A percentile compares a stretch with the other conserved stretches of the same genome.
phyloP scores from a whole-genome alignment of 2,113 vertebrate genomes.

The Microcebus tavaratra region DNA sequence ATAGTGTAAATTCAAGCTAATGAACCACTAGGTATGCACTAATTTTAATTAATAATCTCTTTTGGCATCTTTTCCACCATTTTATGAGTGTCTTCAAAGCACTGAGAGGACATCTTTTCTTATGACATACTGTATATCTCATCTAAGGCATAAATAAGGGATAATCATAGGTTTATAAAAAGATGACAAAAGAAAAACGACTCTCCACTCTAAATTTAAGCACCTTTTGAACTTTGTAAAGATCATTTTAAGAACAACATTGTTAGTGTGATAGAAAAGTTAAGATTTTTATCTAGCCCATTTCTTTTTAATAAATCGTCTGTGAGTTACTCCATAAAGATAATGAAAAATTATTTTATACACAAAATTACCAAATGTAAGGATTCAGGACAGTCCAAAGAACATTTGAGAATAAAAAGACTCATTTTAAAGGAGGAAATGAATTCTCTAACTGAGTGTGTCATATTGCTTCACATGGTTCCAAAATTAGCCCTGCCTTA shows the following conservation, averaged over 20 bases:
- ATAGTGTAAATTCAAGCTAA: slow-evolving; percentile 37
- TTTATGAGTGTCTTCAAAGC: slow-evolving; percentile 65
- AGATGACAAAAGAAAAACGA: slow-evolving; percentile 66
- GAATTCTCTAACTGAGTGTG: slow-evolving; percentile 14
- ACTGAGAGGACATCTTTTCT: slow-evolving; percentile 59
- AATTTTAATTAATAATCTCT: slow-evolving; percentile 67
- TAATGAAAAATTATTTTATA: slow-evolving; percentile 57
- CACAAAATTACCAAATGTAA: slow-evolving; percentile 41
- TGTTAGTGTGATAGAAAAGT: slow-evolving; percentile 56
- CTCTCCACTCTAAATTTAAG: slow-evolving; percentile 63
- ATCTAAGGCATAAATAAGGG: slow-evolving; percentile 73
- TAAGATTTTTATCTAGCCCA: slow-evolving; percentile 71
- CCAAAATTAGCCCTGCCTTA: slow-evolving; percentile 30
- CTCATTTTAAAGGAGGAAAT: slow-evolving; percentile 38
- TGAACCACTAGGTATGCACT: slow-evolving; percentile 63
- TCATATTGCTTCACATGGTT: slow-evolving; percentile 10
- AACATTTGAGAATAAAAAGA: background rate
- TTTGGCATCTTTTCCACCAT: slow-evolving; percentile 62
- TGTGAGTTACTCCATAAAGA: slow-evolving; percentile 45
- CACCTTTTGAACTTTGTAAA: slow-evolving; percentile 72
- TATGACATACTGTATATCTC: slow-evolving; percentile 60
- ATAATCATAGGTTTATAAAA: slow-evolving; percentile 65
- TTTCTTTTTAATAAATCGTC: slow-evolving; percentile 59
- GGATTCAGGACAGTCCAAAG: slow-evolving; percentile 14
- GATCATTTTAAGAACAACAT: slow-evolving; percentile 52